These are phyloP conservation scores for Luscinia megarhynchos DNA, from an alignment of 2,797 vertebrate genomes.

Conservation along the genomic window DNA sequence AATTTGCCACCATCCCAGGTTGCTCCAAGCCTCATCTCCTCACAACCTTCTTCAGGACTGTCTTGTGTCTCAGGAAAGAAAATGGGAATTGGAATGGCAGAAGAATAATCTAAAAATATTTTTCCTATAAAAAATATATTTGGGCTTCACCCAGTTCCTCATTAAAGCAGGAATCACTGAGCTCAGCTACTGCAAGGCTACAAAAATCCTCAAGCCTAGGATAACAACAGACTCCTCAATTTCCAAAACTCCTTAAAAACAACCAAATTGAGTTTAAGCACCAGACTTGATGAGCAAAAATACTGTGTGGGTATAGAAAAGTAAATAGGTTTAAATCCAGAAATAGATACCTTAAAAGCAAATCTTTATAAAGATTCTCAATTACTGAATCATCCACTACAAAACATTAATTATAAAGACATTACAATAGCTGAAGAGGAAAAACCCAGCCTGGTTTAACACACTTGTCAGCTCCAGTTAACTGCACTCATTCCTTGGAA, in stretches of 20 bases:
- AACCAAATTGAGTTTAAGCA: not conserved
- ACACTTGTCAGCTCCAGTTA: slow-evolving; percentile 34
- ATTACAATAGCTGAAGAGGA: not conserved
- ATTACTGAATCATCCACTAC: not conserved
- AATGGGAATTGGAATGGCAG: not conserved
- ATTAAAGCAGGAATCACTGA: not conserved
- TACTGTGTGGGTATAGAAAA: accelerated
- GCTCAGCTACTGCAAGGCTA: not conserved
- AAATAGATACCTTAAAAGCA: not conserved
- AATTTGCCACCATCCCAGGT: not conserved
- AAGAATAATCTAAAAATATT: not conserved
- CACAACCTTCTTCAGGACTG: not conserved
- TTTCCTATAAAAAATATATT: not conserved
- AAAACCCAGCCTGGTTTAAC: not conserved
- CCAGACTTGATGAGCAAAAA: not conserved
- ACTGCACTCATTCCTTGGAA: not conserved
- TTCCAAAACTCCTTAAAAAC: not conserved
- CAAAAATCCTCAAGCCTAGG: not conserved
- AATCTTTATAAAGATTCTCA: not conserved
- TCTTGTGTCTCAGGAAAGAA: not conserved
- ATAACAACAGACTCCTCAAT: accelerated
- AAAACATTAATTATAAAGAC: slow-evolving; percentile 1
- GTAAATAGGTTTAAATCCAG: not conserved
- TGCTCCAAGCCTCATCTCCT: not conserved
- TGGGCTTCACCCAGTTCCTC: not conserved